Evolutionary conservation across 2,888 invertebrate species (phyloP), one percentile per base, ranked within the genome.

Genomic region (Drosophila yooni): DNA sequence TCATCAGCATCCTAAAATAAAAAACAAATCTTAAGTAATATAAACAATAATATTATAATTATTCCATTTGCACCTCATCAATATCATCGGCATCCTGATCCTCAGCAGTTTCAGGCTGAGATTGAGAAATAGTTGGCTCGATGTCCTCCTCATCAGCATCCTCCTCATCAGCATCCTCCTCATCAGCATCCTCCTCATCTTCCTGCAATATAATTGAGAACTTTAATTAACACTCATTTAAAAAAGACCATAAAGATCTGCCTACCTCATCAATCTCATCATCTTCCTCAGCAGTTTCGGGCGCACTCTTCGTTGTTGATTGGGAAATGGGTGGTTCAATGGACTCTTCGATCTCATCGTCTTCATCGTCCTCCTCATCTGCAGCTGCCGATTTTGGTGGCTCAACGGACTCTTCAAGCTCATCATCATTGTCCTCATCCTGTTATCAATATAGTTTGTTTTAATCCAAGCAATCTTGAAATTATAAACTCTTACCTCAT

Each of bases 131-230:
- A 0, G 62, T 38, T 10, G 75, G 74, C 15, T 87, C 89, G 3
- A 91, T 82, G n/a, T 91, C 90, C 3, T 53, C 53, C 38, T 90
- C 76, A 8, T 79, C 76, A 8, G 25, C 70, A 2, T 74, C 82
- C 13, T 82, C 87, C 6, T 81, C 82, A 34, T 88, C 83, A 21
- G 21, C 70, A 1, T 74, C 82, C 13, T 82, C 87, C 6, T 81
- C 82, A 34, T 88, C 83, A 21, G 21, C 70, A 1, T 74, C 82
- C 13, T 82, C 87, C 6, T 81, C 82, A 34, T 88, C 83, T 13
- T 92, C 86, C 71, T 89, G 90, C 66, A 76, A 70, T 25, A 11
- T 11, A 13, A 34, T 18, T 27, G 0, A 11, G 1, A 21, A 13
- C 6, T 31, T 33, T 13, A 33, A 33, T 25, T 18, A 21, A 56